Evolutionary conservation across 1,140 invertebrate genomes (phyloP).

Genomic region (Lasioglossum baleicum): DNA sequence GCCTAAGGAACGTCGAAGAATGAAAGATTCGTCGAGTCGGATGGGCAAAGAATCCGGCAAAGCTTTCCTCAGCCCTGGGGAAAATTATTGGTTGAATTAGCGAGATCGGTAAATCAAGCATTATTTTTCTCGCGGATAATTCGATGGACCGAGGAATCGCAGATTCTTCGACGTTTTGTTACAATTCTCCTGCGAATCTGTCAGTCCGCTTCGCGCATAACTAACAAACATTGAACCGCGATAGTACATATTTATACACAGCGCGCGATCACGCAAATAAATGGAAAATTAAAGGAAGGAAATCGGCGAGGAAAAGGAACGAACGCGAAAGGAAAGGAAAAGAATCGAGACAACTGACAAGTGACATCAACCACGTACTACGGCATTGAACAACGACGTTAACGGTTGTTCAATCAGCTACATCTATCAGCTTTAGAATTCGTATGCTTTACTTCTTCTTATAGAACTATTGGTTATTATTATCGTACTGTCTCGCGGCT

Average conservation of each 20-base stretch:
- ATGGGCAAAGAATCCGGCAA: no score
- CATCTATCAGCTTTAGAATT: conserved; percentile 79
- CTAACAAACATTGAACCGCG: conserved; percentile 39
- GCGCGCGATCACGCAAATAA: no score
- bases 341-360: conserved; percentile 51
- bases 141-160: no score
- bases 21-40: conserved; percentile 23
- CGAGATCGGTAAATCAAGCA: no score
- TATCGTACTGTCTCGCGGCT: conserved; percentile 52
- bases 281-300: no score
- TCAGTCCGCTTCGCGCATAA: conserved; percentile 27
- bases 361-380: conserved; percentile 72
- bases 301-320: conserved; percentile 16
- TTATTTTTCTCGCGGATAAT: no score
- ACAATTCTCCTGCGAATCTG: no score
- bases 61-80: no score
- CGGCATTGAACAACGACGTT: conserved; percentile 68
- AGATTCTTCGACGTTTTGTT: conserved; percentile 52
- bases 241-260: conserved; percentile 37
- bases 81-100: no score
- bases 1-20: conserved; percentile 52
- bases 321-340: neutral
- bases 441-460: conserved; percentile 78
- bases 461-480: conserved; percentile 65
- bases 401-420: conserved; percentile 71